These are phyloP conservation scores for Pithys albifrons DNA, from an alignment of 2,113 vertebrate species.

Conservation along the genomic window DNA sequence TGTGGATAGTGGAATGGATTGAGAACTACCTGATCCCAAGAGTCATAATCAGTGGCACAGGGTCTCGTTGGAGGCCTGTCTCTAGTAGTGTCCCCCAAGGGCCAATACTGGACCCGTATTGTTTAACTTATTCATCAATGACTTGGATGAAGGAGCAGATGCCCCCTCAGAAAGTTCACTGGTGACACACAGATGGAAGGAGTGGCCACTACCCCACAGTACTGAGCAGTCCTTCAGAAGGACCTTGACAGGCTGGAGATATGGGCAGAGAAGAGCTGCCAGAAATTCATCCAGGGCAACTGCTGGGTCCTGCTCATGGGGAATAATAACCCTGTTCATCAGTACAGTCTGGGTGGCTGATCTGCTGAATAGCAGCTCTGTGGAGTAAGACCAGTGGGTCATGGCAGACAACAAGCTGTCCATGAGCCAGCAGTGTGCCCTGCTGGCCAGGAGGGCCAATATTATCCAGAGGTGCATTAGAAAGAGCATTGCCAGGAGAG, in stretches of 20 bases:
- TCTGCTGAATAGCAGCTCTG: neutral
- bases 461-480: neutral
- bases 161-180: neutral
- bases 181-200: neutral
- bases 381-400: neutral
- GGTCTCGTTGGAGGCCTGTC: neutral
- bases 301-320: neutral
- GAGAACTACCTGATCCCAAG: neutral
- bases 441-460: rapidly evolving
- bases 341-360: neutral
- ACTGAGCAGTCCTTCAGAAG: neutral
- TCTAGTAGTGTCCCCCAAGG: neutral
- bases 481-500: neutral
- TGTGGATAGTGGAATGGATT: neutral
- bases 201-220: rapidly evolving
- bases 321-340: rapidly evolving
- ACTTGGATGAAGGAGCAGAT: neutral
- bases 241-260: neutral
- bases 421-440: neutral
- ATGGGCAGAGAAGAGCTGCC: neutral
- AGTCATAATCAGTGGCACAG: neutral
- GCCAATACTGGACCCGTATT: neutral
- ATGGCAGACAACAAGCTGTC: neutral
- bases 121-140: neutral
- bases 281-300: neutral